Conservation (phyloP, 2,888 invertebrate species). For the Siphlonurus alternatus region DNA sequence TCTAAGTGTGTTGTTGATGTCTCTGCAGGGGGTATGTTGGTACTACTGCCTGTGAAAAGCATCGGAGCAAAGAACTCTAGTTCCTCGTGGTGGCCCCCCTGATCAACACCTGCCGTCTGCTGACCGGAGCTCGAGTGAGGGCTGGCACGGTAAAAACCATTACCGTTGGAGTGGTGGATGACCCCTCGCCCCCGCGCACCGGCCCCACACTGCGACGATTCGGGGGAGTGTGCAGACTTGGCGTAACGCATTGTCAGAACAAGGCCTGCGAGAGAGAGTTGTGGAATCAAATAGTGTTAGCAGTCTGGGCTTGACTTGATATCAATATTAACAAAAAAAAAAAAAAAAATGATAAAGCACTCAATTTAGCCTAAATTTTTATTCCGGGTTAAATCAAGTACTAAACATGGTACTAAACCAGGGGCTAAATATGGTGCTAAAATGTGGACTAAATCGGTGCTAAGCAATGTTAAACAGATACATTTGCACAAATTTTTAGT, state of each 20-base stretch:
- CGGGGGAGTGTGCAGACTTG: neutral
- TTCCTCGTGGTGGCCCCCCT: neutral
- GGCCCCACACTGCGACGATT: neutral
- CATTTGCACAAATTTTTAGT: no score
- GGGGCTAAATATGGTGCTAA: no score
- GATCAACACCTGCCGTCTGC: neutral
- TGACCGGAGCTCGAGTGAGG: neutral
- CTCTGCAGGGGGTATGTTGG: constrained; percentile 18
- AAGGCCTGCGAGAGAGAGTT: neutral
- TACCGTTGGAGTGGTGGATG: neutral
- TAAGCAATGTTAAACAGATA: no score
- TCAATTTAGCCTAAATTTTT: no score
- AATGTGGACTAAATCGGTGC: no score
- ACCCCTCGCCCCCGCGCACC: neutral
- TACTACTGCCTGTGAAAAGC: neutral
- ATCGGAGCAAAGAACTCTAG: neutral
- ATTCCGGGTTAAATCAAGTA: no score
- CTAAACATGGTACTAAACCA: no score
- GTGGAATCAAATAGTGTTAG: no score
- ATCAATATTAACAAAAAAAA: no score
- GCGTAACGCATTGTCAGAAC: neutral
- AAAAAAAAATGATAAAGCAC: no score
- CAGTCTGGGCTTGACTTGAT: no score
- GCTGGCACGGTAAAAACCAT: neutral
- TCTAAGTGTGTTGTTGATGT: constrained; percentile 28